Conservation (phyloP, 2,113 vertebrate species). For the Sturnus vulgaris region DNA sequence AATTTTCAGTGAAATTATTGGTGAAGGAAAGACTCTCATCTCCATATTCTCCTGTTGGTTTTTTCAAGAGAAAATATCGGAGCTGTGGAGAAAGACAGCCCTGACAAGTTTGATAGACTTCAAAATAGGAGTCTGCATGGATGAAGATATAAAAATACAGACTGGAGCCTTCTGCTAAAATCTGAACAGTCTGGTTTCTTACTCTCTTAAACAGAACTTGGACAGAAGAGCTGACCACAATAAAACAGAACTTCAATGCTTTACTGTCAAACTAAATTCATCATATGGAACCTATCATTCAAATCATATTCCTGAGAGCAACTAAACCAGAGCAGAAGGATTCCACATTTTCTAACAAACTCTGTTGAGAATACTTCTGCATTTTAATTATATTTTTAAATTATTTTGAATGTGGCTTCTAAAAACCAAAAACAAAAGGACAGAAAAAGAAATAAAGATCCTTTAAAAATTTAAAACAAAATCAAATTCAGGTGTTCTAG, state of each 20-base stretch:
- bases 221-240: background rate
- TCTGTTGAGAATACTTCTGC: background rate
- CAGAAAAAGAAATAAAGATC: background rate
- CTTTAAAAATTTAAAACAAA: background rate
- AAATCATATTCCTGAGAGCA: background rate
- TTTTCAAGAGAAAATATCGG: background rate
- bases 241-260: background rate
- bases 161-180: background rate
- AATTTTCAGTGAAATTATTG: background rate
- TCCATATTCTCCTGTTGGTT: background rate
- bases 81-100: background rate
- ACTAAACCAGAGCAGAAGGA: background rate
- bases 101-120: background rate
- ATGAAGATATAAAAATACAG: background rate
- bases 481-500: background rate
- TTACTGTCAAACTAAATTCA: background rate
- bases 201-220: background rate
- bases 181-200: background rate
- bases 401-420: background rate
- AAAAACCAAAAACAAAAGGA: background rate
- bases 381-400: background rate
- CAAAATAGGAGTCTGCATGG: background rate
- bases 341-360: background rate
- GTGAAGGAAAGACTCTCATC: background rate
- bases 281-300: slow-evolving; percentile 2